Evolutionary conservation across 1,140 invertebrate species (phyloP).

Genomic region (Zaprionus camerounensis): DNA sequence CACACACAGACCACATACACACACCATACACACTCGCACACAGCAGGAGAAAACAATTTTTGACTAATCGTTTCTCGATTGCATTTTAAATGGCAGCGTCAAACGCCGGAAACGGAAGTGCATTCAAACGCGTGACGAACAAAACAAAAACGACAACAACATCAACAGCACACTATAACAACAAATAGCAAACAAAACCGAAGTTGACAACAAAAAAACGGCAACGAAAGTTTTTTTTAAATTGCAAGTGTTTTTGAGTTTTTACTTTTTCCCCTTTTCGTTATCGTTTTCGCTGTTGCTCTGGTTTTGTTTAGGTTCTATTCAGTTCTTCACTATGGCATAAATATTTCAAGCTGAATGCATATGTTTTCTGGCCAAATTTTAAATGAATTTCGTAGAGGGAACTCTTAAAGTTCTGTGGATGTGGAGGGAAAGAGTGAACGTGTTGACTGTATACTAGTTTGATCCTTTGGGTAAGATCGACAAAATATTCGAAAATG

Average conservation of each 20-base stretch:
- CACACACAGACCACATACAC: too few species aligned
- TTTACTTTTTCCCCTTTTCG: neutral
- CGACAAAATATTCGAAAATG: too few species aligned
- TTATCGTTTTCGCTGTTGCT: neutral
- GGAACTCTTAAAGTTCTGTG: neutral
- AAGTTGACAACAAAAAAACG: conserved; percentile 1
- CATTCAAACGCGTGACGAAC: conserved; percentile 39
- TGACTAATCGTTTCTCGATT: conserved; percentile 73
- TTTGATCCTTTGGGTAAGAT: too few species aligned
- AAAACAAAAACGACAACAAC: conserved; percentile 15
- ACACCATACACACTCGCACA: neutral
- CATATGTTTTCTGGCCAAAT: neutral
- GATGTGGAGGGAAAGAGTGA: neutral
- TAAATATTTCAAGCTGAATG: neutral
- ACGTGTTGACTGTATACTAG: neutral
- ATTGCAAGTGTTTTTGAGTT: conserved; percentile 6
- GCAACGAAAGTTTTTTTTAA: conserved; percentile 7
- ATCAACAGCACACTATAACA: neutral
- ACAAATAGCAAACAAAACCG: neutral
- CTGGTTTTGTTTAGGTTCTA: neutral
- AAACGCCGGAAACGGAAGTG: conserved; percentile 64
- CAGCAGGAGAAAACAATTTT: conserved; percentile 47
- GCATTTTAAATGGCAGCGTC: conserved; percentile 60
- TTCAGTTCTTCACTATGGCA: neutral
- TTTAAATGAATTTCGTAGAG: neutral